phyloP scores from a whole-genome alignment of 2,113 vertebrate genomes.

The Vimba vimba region DNA sequence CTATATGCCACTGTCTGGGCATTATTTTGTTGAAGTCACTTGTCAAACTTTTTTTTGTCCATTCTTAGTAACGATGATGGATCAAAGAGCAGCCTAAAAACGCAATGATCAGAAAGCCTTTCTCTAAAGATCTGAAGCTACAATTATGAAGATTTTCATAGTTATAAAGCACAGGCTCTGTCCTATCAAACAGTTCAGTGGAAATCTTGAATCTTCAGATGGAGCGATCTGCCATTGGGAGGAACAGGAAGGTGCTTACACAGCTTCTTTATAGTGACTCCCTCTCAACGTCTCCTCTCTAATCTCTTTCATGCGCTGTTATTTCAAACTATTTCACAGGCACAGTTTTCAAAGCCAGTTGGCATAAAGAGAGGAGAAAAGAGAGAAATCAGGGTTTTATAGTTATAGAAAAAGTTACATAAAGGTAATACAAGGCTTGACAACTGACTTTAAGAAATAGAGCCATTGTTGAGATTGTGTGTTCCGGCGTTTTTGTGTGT shows the following conservation, averaged over 20 bases:
- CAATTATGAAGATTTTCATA: neutral
- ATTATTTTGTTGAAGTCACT: neutral
- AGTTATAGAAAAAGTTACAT: constrained; percentile 12
- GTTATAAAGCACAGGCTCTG: neutral
- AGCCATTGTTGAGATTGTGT: constrained; percentile 54
- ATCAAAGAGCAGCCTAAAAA: constrained; percentile 2
- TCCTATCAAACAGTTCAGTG: neutral
- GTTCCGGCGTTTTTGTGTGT: constrained; percentile 48
- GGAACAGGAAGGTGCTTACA: constrained; percentile 60
- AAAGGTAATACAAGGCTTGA: constrained; percentile 19
- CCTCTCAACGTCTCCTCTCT: constrained; percentile 50
- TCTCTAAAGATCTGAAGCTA: neutral
- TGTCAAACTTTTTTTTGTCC: neutral
- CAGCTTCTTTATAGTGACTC: constrained; percentile 56
- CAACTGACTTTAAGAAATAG: constrained; percentile 35
- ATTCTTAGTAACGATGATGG: neutral
- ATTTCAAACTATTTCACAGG: constrained; percentile 32
- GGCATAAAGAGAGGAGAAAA: constrained; percentile 24
- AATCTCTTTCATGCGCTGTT: constrained; percentile 49
- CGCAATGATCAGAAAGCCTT: neutral
- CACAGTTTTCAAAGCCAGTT: neutral
- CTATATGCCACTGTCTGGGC: neutral
- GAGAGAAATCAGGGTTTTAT: neutral
- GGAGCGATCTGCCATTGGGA: constrained; percentile 9
- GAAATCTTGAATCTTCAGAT: constrained; percentile 34